Evolutionary conservation across 2,888 invertebrate genomes (phyloP), one percentile per base, ranked within the genome.

Genomic region (Holacanthella duospinosa): DNA sequence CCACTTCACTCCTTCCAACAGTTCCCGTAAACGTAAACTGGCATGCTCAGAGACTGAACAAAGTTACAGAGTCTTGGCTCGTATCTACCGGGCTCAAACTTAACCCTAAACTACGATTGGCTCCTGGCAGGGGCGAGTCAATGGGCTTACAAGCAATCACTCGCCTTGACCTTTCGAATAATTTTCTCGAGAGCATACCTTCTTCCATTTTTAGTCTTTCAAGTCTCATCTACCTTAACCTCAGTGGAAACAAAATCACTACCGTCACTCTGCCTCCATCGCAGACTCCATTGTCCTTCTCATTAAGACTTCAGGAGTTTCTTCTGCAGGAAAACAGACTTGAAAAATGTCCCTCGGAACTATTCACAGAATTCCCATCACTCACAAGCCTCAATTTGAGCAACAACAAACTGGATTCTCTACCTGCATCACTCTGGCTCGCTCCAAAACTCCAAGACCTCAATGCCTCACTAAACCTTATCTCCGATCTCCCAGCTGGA

Each of bases 291-390:
- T 16, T 44, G 2, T 12, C 12, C 3, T 6, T n/a, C 36, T n/a
- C 21, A 3, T 6, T 59, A 19, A 28, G 6, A 6, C 78, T 96
- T 62, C 93, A 94, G 74, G 95, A 95, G 75, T 78, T 97, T 29
- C 90, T 90, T 75, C 76, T 97, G n/a, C 89, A 91, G 81, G 91
- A 95, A 77, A 94, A 94, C 78, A 83, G 91, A 1, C 78, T 99
- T 43, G 89, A 89, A 68, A 81, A 83, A 60, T 78, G 97, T 16
- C 93, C 95, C 0, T 82, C 86, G 1, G 86, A 86, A 61, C 79
- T 96, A 29, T 94, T 95, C 80, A 69, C 70, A 1, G 82, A 83
- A 3, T 81, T 96, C 60, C 89, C 92, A 0, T 80, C 85, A 0
- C 79, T 96, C 44, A 80, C 84, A 16, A 86, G 87, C 1, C 81